phyloP scores from a whole-genome alignment of 2,797 vertebrate species.

The Dendrocincla tyrannina region DNA sequence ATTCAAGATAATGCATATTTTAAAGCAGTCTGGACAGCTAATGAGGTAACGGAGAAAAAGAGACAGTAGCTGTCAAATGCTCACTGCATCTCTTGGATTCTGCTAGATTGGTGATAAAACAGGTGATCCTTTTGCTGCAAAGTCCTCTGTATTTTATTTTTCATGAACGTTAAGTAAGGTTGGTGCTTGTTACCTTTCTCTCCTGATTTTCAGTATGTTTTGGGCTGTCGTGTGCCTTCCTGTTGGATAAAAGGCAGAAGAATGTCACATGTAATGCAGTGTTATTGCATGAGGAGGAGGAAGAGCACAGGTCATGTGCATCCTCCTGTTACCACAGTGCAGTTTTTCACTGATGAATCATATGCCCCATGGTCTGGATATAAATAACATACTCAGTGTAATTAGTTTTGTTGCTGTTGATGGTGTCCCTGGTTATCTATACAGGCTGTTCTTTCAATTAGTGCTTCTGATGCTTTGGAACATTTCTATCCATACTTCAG shows the following conservation, averaged over 20 bases:
- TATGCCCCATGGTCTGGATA: not conserved
- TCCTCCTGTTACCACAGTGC: not conserved
- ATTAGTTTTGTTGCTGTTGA: not conserved
- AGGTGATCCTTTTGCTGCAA: not conserved
- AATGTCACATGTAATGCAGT: not conserved
- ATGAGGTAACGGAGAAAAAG: not conserved
- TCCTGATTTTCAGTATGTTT: not conserved
- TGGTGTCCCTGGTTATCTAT: not conserved
- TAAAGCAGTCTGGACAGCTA: not conserved
- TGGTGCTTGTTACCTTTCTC: not conserved
- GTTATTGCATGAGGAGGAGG: not conserved
- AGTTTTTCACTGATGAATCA: not conserved
- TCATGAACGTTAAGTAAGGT: not conserved
- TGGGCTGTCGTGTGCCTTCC: rapidly evolving
- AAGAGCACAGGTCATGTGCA: not conserved
- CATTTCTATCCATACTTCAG: not conserved
- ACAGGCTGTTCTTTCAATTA: not conserved
- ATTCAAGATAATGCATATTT: not conserved
- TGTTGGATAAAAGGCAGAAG: not conserved
- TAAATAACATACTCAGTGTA: not conserved
- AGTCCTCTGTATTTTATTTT: not conserved
- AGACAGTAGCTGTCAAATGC: not conserved
- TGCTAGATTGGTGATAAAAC: not conserved
- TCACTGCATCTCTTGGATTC: not conserved
- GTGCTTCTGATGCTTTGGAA: not conserved